Evolutionary conservation across 2,888 invertebrate genomes (phyloP), one percentile per base, ranked within the genome.

Genomic region (Elgonia sp.): DNA sequence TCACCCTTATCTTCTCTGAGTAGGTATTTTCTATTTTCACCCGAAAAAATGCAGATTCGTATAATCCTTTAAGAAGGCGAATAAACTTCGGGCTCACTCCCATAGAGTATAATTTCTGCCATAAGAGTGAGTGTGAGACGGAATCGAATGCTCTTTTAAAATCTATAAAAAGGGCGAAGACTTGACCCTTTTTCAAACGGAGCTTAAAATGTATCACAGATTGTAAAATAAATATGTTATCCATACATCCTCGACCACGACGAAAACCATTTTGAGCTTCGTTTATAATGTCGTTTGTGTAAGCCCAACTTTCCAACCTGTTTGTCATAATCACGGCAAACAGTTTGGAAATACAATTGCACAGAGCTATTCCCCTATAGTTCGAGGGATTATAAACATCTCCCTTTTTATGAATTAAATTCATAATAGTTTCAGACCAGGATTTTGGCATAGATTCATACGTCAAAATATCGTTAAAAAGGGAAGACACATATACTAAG

Each of bases 341-440:
- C 6, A 92, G 88, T 69, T 92, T 92, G 21, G 90, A 88, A 70
- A 91, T 89, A 0, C 86, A 84, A 75, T 92, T 92, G 4, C 90
- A 86, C 1, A 92, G 72, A 0, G 91, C 89, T 8, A 92, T 92
- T 7, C 90, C 91, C 42, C 91, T 67, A 65, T 92, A 92, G 69
- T 90, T 92, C 0, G 80, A 84, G 0, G 91, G 92, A 63, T 92
- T 88, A 0, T 18, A 10, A 42, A 46, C 50, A 50, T 90, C 89
- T 4, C 91, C 91, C 76, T 90, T 91, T 83, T 92, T 67, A n/a
- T 67, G 67, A 1, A 67, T 67, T 3, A 67, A 67, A 2, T 40
- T 67, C 20, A 69, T n/a, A 40, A n/a, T n/a, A n/a, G n/a, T 16
- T n/a, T 53, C 53, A 7, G n/a, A 7, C 53, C 53, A 53, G n/a